Base-by-base conservation (phyloP, 2,113 vertebrate species). In the Hippocampus comes region DNA sequence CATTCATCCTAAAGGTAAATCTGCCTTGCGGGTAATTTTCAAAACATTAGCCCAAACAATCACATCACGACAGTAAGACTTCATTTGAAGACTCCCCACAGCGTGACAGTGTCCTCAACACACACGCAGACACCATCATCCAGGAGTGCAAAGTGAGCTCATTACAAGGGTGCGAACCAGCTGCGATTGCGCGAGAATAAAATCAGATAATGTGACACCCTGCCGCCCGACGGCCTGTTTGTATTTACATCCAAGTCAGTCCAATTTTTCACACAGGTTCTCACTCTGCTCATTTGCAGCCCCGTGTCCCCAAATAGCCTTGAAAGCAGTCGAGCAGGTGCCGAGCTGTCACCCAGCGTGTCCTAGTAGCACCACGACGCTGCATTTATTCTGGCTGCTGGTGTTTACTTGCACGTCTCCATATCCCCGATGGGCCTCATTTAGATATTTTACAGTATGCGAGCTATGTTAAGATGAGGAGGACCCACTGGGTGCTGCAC, bases 371-470 rank as follows among this genome's bases (percentile, higher is more conserved):
- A 65, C 67, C 73, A 48, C 63, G 70, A 72, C 49, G 53, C 34
- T 46, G 25, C 60, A 59, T 81, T 74, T 77, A 67, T 81, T 81
- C n/a, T 48, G 53, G 43, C 70, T 73, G 63, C 60, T 77, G 71
- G 56, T 77, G 78, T 82, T 82, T 78, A 71, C 65, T 78, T 74
- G 18, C 5, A 25, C 69, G 43, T 70, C 63, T 73, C 72, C 10
- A 34, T 30, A 74, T 76, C 74, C 78, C 73, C 69, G 56, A 63
- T 48, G 75, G 67, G 76, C 57, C 74, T 82, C 70, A 72, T 80
- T 87, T 83, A 79, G 71, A 72, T 57, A 68, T 72, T 76, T 82
- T 84, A 74, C 71, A 74, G 56, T n/a, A 55, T 70, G 77, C 77
- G 72, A 73, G 68, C 71, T n/a, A 55, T 70, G 73, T 86, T 79